Base-by-base conservation (phyloP, 2,113 vertebrate species). In the Falcunculus frontatus region DNA sequence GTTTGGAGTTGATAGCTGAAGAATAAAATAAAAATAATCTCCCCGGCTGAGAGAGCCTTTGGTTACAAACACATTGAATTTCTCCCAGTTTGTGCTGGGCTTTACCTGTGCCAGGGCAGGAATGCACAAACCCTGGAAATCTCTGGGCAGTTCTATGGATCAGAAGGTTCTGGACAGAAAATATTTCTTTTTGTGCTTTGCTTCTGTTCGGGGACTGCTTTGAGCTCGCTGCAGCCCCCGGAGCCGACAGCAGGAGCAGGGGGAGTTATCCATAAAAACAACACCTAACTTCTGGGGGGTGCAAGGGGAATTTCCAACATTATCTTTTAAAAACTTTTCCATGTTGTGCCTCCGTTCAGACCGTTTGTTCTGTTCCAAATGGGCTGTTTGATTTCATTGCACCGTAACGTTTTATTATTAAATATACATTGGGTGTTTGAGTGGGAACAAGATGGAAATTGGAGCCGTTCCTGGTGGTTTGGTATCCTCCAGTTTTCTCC, bases 271-370 rank as follows among this genome's bases (percentile, higher is more conserved):
- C 37, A 2, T 30, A 26, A 60, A 87, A 47, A 6, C 33, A n/a
- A 0, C 22, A 1, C 17, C 37, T 9, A 12, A 67, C 4, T 37
- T 2, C 8, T 8, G 3, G 78, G 29, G 47, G 42, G 6, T 37
- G 26, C 29, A 46, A 13, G 33, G 42, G 16, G 37, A 26, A 52
- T 65, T 87, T 60, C 49, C 8, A 14, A 55, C 3, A 1, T 23
- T 10, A 4, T 14, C 27, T 53, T n/a, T 16, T 26, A 30, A 50
- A 87, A 77, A 9, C 6, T 47, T 44, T 9, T 10, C 18, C 18
- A 2, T 9, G 44, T 14, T 27, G 1, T n/a, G 10, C 21, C 39
- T 41, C 29, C 57, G 10, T 22, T 32, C 72, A 27, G 63, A 15
- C 17, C 19, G 6, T 62, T 62, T 16, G 14, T 32, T 17, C 39